Evolutionary conservation across 1,140 invertebrate genomes (phyloP).

Genomic region (Euwallacea fornicatus): DNA sequence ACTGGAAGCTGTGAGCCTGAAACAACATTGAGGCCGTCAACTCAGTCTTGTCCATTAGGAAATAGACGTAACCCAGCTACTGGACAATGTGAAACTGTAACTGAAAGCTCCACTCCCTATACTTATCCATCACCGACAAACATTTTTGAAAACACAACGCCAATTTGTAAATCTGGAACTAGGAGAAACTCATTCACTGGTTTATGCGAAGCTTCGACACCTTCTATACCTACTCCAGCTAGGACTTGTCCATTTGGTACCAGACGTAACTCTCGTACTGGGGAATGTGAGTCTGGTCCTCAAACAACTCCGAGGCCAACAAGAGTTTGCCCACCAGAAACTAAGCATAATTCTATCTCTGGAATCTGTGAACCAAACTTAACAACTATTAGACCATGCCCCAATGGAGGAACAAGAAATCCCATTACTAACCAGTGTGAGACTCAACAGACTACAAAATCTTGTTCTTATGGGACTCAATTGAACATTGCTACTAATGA

Average conservation of each 20-base stretch:
- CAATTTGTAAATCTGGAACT: constrained; percentile 12
- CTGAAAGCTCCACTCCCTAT: too few relatives aligned
- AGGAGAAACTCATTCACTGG: constrained; percentile 13
- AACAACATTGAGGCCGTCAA: not conserved
- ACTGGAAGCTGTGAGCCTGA: too few relatives aligned
- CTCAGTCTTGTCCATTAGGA: constrained; percentile 12
- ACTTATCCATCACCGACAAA: too few relatives aligned
- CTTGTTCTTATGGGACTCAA: constrained; percentile 3
- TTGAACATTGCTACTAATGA: not conserved
- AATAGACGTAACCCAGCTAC: constrained; percentile 10
- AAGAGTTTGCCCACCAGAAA: constrained; percentile 2
- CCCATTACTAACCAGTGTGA: constrained; percentile 9
- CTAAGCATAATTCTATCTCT: not conserved
- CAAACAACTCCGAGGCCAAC: constrained; percentile 6
- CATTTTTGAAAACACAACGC: not conserved
- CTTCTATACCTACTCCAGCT: constrained; percentile 15
- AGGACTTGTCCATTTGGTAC: constrained; percentile 7
- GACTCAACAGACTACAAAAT: not conserved
- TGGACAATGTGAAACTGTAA: constrained; percentile 21
- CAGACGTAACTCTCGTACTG: not conserved
- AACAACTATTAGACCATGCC: too few relatives aligned
- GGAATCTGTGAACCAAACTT: too few relatives aligned
- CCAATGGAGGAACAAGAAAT: not conserved
- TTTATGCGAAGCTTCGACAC: not conserved
- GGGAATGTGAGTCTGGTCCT: not conserved